A percentile compares a stretch with the other conserved stretches of the same genome.
Evolutionary conservation across 2,113 vertebrate genomes (phyloP).

Genomic region (Odontophorus gujanensis): DNA sequence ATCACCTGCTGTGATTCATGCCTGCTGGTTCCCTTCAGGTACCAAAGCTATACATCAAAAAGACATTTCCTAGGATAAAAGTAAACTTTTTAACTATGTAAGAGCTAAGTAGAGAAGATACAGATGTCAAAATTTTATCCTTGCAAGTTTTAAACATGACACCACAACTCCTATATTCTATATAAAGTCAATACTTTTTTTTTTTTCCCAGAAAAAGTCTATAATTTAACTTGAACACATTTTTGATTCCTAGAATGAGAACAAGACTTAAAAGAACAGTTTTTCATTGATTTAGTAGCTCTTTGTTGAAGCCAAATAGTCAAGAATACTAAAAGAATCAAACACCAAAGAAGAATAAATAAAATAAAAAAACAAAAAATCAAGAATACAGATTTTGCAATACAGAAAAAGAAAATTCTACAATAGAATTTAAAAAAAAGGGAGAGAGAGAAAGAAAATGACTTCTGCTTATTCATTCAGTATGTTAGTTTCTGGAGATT

Average conservation of each 20-base stretch:
- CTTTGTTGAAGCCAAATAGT: neutral
- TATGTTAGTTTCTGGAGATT: neutral
- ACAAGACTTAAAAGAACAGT: rapidly evolving
- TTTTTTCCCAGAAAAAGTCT: neutral
- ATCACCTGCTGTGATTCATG: conserved; percentile 53
- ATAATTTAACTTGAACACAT: neutral
- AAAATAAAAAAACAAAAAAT: neutral
- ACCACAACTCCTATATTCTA: neutral
- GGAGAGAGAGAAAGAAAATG: neutral
- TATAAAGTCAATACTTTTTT: neutral
- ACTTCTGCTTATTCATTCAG: neutral
- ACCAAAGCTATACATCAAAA: conserved; percentile 43
- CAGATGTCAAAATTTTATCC: neutral
- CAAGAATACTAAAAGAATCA: neutral
- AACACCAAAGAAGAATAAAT: neutral
- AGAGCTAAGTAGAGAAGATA: neutral
- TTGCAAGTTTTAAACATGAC: neutral
- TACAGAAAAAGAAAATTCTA: neutral
- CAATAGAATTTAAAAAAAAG: neutral
- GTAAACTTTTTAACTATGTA: conserved; percentile 25
- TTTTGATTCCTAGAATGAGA: neutral
- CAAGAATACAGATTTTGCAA: neutral
- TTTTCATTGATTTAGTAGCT: neutral
- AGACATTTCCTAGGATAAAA: conserved; percentile 34
- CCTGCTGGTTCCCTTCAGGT: conserved; percentile 45